Conservation (phyloP, 2,888 invertebrate species). For the Ennomos erosarius region DNA sequence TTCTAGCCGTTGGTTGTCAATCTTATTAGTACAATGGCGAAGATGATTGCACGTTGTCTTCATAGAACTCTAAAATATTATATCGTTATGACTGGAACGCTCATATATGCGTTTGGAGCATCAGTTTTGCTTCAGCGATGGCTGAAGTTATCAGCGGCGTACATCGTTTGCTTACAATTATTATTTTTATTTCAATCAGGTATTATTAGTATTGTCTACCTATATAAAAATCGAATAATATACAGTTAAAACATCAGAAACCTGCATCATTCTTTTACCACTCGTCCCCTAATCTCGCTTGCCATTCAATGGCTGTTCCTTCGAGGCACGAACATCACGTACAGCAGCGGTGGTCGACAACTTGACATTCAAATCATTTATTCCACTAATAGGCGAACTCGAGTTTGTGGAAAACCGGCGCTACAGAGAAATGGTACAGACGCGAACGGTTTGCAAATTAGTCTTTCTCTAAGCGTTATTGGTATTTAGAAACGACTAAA, state of each 20-base stretch:
- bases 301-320: conserved; percentile 4
- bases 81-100: too few relatives aligned
- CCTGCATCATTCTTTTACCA: too few relatives aligned
- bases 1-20: too few relatives aligned
- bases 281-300: conserved; percentile 7
- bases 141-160: too few relatives aligned
- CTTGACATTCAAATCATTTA: conserved; percentile 42
- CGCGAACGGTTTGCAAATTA: conserved; percentile 38
- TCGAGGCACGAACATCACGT: conserved; percentile 47
- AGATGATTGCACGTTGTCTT: too few relatives aligned
- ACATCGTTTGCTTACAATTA: too few relatives aligned
- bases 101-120: not conserved
- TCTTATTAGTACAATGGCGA: too few relatives aligned
- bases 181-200: too few relatives aligned
- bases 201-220: too few relatives aligned
- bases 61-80: not conserved
- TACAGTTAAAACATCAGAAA: too few relatives aligned
- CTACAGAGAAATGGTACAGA: conserved; percentile 34
- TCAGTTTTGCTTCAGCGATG: too few relatives aligned
- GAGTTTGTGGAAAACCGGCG: conserved; percentile 34
- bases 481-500: conserved; percentile 12
- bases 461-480: conserved; percentile 22
- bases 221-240: too few relatives aligned
- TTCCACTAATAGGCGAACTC: conserved; percentile 34
- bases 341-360: conserved; percentile 40